These are phyloP conservation scores for Cheilosia grossa DNA, from an alignment of 2,888 invertebrate genomes.

Conservation along the genomic window DNA sequence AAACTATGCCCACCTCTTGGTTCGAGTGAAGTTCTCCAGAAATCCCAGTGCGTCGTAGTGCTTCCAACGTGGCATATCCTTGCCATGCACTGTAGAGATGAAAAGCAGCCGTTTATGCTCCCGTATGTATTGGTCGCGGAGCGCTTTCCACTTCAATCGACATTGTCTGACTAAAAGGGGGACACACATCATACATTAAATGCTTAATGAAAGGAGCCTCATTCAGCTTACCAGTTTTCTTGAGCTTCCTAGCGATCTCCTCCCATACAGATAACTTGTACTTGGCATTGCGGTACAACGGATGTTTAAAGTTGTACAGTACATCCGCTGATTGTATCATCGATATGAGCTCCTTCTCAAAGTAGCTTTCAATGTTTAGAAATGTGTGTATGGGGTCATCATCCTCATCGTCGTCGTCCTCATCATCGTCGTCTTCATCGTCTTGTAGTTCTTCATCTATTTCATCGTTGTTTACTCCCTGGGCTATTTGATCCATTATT, in stretches of 20 bases:
- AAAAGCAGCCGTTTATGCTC: conserved; percentile 81
- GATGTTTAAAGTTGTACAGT: conserved; percentile 79
- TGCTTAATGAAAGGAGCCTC: neutral
- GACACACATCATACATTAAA: neutral
- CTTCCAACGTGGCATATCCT: conserved; percentile 79
- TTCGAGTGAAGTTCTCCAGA: conserved; percentile 80
- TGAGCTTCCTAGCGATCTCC: conserved; percentile 81
- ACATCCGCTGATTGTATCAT: conserved; percentile 80
- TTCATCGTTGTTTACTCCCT: neutral
- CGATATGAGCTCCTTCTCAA: conserved; percentile 81
- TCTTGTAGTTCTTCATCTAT: conserved; percentile 35
- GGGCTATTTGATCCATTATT: conserved; percentile 32
- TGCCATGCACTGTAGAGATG: conserved; percentile 71
- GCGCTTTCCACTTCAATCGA: conserved; percentile 81
- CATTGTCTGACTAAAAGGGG: conserved; percentile 79
- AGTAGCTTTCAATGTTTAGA: conserved; percentile 81
- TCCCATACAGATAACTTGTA: conserved; percentile 80
- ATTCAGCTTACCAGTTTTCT: conserved; percentile 78
- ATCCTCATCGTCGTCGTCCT: conserved; percentile 76
- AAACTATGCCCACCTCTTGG: conserved; percentile 78
- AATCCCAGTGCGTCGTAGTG: conserved; percentile 81
- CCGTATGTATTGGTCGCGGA: conserved; percentile 81
- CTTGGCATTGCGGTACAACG: conserved; percentile 80
- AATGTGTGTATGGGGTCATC: conserved; percentile 82
- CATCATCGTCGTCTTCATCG: neutral